Percentiles rank a stretch among this genome's conserved stretches.
Evolutionary conservation across 2,797 vertebrate species (phyloP).

Genomic region (Hypotaenidia okinawae): DNA sequence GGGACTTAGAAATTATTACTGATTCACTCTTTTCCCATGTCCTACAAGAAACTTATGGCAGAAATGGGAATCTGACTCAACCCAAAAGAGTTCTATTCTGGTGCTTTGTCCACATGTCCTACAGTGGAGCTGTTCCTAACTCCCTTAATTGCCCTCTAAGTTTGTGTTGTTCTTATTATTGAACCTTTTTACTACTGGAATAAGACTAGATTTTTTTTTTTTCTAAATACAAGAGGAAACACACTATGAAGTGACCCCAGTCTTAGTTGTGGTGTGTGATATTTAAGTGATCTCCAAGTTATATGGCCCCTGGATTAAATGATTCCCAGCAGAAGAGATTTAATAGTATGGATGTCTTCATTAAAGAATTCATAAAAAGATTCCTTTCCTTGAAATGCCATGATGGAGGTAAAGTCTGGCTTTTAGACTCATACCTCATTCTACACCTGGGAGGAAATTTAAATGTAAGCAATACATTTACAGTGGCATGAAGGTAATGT

Average conservation of each 20-base stretch:
- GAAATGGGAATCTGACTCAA: background rate
- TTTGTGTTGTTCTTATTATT: background rate
- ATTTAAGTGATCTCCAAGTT: background rate
- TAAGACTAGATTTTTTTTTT: background rate
- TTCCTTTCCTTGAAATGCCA: background rate
- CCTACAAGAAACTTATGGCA: background rate
- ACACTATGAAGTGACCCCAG: accelerated
- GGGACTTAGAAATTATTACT: background rate
- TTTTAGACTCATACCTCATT: background rate
- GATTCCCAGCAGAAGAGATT: background rate
- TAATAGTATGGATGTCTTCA: background rate
- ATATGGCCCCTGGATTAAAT: background rate
- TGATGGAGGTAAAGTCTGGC: background rate
- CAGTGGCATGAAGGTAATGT: background rate
- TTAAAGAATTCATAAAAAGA: background rate
- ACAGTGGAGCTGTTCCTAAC: background rate
- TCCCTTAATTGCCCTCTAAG: accelerated
- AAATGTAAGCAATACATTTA: background rate
- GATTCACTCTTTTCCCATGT: background rate
- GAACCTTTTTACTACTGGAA: background rate
- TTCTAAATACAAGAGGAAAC: background rate
- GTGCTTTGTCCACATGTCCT: background rate
- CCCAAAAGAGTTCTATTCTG: background rate
- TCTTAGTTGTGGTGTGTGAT: background rate
- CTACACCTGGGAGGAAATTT: background rate